Conservation (phyloP, 2,113 vertebrate species). For the Pseudonaja textilis region DNA sequence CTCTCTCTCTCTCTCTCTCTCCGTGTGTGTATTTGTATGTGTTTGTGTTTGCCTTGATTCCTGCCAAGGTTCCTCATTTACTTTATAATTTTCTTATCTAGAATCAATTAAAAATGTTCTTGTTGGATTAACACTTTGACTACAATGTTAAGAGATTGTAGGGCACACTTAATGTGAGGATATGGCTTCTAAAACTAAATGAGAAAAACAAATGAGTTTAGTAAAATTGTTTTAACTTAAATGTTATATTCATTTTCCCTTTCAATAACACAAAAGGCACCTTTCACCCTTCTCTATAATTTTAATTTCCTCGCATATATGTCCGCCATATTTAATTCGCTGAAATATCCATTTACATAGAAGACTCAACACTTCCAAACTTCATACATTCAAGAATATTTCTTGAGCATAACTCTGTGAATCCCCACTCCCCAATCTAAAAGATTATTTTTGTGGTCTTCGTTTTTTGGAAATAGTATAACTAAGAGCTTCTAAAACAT, state of each 20-base stretch:
- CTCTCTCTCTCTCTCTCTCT: too few species aligned
- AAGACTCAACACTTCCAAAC: background rate
- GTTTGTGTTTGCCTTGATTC: background rate
- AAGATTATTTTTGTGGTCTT: background rate
- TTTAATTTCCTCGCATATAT: background rate
- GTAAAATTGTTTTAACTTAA: background rate
- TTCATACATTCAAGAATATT: background rate
- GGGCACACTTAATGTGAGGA: background rate
- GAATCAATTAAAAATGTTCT: background rate
- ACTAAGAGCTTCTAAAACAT: background rate
- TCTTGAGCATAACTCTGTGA: background rate
- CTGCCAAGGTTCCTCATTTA: background rate
- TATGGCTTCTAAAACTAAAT: background rate
- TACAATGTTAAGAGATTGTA: background rate
- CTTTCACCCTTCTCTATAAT: background rate
- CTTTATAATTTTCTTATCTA: background rate
- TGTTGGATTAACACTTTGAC: background rate
- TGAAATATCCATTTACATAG: background rate
- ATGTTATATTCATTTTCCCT: background rate
- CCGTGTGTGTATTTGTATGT: background rate
- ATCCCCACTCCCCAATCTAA: background rate
- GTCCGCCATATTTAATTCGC: background rate
- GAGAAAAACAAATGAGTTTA: background rate
- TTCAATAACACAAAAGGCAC: background rate
- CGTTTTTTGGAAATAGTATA: background rate